These are phyloP conservation scores for Hypercompe scribonia DNA, from an alignment of 2,888 invertebrate species.

Conservation along the genomic window DNA sequence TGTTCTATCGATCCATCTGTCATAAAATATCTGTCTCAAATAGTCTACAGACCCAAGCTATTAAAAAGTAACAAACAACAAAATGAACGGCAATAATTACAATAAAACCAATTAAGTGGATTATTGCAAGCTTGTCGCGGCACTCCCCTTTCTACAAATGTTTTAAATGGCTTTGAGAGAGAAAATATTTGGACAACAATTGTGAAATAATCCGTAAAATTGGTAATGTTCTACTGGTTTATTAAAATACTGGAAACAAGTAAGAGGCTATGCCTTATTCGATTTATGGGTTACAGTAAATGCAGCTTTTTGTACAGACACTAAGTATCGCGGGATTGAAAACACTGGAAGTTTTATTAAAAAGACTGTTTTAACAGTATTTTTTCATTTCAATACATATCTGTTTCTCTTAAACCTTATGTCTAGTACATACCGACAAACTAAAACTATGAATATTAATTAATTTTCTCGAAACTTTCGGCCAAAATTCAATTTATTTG, in stretches of 20 bases:
- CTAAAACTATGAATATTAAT: no score
- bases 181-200: conserved; percentile 9
- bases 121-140: conserved; percentile 21
- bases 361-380: no score
- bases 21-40: no score
- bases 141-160: conserved; percentile 12
- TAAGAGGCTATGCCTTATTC: neutral
- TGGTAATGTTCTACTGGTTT: conserved; percentile 5
- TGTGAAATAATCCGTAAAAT: conserved; percentile 21
- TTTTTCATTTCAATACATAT: no score
- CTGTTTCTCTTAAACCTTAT: no score
- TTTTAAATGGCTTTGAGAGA: conserved; percentile 19
- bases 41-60: no score
- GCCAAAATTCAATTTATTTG: no score
- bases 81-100: conserved; percentile 34
- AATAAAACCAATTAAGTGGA: conserved; percentile 23
- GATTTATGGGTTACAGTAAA: neutral
- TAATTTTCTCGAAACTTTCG: no score
- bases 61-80: conserved; percentile 13
- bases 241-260: neutral
- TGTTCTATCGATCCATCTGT: neutral
- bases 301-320: neutral
- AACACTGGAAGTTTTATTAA: neutral
- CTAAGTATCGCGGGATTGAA: neutral
- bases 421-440: no score